Evolutionary conservation across 2,113 vertebrate species (phyloP).

Genomic region (Gopherus evgoodei): DNA sequence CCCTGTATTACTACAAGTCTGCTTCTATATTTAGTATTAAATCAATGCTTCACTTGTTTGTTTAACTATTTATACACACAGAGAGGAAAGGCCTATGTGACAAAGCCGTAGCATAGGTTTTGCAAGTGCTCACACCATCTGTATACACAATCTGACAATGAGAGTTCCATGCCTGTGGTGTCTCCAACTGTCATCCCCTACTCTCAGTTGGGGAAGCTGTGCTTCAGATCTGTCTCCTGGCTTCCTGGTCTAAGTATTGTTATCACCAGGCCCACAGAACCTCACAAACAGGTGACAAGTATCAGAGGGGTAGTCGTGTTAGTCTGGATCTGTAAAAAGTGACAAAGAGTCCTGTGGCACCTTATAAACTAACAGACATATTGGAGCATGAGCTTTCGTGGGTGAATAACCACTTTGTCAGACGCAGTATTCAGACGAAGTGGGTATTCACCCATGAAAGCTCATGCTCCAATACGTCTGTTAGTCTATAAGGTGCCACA

Average conservation of each 20-base stretch:
- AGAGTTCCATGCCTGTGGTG: not conserved
- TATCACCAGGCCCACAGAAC: rapidly evolving
- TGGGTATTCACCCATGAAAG: too few relatives aligned
- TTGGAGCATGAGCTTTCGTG: too few relatives aligned
- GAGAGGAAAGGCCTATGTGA: not conserved
- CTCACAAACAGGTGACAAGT: not conserved
- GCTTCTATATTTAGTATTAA: not conserved
- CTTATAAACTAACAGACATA: too few relatives aligned
- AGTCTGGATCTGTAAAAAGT: too few relatives aligned
- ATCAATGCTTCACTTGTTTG: not conserved
- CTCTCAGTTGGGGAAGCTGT: not conserved
- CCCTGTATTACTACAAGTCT: not conserved
- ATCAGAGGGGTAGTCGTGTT: too few relatives aligned
- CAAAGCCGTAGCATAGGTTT: not conserved
- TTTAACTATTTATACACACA: not conserved
- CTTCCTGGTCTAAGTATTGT: not conserved
- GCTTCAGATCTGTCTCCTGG: not conserved
- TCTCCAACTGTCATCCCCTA: not conserved
- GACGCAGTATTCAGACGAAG: too few relatives aligned
- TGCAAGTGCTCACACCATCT: not conserved
- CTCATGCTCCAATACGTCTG: too few relatives aligned
- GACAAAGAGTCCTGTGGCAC: too few relatives aligned
- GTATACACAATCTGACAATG: not conserved
- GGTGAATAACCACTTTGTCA: too few relatives aligned
- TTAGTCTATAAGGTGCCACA: too few relatives aligned